Conservation (phyloP, 2,113 vertebrate genomes). For the Agapornis roseicollis region DNA sequence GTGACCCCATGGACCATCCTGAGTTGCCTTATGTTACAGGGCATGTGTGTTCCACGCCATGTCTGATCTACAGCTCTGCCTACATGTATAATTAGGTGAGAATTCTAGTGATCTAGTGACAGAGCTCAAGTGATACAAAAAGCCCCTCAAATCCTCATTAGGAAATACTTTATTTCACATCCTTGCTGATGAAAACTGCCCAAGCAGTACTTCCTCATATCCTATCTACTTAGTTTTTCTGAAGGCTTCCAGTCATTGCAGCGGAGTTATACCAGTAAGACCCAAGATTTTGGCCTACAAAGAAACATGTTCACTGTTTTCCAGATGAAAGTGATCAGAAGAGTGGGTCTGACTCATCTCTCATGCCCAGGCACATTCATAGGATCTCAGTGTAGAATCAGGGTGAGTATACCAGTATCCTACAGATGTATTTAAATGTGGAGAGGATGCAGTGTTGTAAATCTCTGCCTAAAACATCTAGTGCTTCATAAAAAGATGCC, state of each 20-base stretch:
- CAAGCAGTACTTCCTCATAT: background rate
- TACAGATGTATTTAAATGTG: background rate
- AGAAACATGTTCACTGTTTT: background rate
- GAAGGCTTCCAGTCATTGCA: background rate
- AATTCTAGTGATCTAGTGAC: background rate
- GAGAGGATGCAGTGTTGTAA: background rate
- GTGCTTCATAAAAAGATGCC: background rate
- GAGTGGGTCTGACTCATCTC: background rate
- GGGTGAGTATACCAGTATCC: background rate
- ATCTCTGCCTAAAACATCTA: background rate
- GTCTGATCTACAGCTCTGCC: background rate
- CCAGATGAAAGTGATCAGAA: background rate
- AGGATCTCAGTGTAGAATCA: background rate
- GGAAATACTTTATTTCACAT: background rate
- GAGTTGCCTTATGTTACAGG: background rate
- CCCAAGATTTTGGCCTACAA: background rate
- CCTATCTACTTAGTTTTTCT: background rate
- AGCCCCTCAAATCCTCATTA: background rate
- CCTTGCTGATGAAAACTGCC: background rate
- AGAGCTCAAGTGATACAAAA: background rate
- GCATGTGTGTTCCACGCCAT: accelerated
- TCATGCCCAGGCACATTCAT: background rate
- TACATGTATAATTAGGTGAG: background rate
- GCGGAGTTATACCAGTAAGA: background rate
- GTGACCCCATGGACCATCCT: background rate